Evolutionary conservation across 2,113 vertebrate genomes (phyloP).

Genomic region (Salvelinus fontinalis): DNA sequence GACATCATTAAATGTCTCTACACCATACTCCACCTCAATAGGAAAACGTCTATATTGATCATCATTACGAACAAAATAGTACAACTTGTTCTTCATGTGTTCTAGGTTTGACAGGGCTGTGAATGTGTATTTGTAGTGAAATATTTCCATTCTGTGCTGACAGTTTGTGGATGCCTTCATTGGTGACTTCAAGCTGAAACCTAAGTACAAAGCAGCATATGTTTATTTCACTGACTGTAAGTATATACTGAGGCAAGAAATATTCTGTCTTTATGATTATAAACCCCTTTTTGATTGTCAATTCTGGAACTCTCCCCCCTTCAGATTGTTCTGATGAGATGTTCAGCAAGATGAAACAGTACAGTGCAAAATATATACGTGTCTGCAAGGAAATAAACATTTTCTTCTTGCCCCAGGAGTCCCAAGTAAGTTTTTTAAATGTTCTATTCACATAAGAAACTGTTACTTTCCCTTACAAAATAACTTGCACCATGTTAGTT

Average conservation of each 20-base stretch:
- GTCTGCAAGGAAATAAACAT: conserved; percentile 93
- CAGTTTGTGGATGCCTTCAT: conserved; percentile 92
- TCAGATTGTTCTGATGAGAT: conserved; percentile 89
- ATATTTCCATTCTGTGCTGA: conserved; percentile 22
- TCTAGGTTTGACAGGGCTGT: background rate
- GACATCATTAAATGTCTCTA: background rate
- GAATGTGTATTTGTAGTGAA: background rate
- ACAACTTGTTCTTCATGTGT: no score
- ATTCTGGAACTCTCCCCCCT: background rate
- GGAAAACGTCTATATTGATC: background rate
- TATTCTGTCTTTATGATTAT: no score
- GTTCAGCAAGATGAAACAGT: conserved; percentile 88
- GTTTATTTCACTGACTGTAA: conserved; percentile 98
- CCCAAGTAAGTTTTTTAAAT: conserved; percentile 77
- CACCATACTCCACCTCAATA: background rate
- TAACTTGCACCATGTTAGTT: no score
- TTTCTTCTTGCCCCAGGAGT: conserved; percentile 89
- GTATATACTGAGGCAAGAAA: conserved; percentile 54
- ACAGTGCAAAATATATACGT: conserved; percentile 85
- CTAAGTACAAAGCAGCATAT: conserved; percentile 91
- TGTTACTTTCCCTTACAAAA: background rate
- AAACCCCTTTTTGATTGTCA: background rate
- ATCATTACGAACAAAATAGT: no score
- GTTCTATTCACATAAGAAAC: no score
- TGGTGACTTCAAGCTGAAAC: conserved; percentile 85